Evolutionary conservation across 2,113 vertebrate genomes (phyloP).

Genomic region (Phyllopteryx taeniolatus): DNA sequence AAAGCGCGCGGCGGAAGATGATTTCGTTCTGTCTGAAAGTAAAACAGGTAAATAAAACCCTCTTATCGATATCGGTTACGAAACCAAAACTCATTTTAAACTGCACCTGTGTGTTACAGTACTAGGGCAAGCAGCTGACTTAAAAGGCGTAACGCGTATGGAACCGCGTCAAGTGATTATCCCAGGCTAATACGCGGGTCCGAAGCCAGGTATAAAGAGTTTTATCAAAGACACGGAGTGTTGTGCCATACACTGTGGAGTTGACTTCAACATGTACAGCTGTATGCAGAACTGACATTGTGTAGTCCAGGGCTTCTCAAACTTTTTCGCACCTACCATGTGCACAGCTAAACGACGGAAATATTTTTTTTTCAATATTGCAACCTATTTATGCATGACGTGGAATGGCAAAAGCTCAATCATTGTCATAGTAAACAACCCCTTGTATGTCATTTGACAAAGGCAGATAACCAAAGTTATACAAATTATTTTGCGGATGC

Average conservation of each 20-base stretch:
- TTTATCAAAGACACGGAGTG: background rate
- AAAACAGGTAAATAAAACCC: slow-evolving; percentile 31
- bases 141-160: too few species aligned
- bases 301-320: background rate
- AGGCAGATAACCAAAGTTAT: background rate
- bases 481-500: background rate
- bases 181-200: background rate
- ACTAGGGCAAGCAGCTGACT: too few species aligned
- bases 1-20: slow-evolving; percentile 22
- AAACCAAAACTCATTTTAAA: fast-evolving
- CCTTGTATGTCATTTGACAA: background rate
- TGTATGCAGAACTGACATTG: background rate
- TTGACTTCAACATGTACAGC: background rate
- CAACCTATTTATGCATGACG: background rate
- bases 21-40: slow-evolving; percentile 19
- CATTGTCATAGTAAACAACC: background rate
- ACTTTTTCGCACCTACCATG: background rate
- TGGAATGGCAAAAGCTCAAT: background rate
- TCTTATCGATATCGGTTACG: too few species aligned
- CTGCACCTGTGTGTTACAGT: background rate
- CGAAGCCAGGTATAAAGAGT: background rate
- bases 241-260: background rate
- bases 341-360: background rate
- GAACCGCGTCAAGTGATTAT: slow-evolving; percentile 21
- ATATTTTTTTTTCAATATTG: background rate